Base-by-base conservation (phyloP, 2,888 invertebrate species). In the Pterostichus madidus region DNA sequence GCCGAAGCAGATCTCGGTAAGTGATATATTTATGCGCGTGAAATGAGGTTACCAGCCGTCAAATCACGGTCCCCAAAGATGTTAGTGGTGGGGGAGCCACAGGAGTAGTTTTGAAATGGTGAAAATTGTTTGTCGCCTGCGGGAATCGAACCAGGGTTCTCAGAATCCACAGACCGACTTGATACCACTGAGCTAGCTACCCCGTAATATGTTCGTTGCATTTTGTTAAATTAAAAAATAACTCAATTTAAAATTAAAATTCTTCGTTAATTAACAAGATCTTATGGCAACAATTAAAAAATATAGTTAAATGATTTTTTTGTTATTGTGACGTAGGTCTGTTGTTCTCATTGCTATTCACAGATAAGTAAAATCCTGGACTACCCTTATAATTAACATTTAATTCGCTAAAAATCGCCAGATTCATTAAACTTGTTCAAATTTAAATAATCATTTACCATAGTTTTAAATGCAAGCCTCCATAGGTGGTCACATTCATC, bases 371-470 rank as follows among this genome's bases (percentile, higher is more conserved):
- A 52, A 79, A 64, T 79, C 79, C 61, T 39, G 39, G 39, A 11
- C 49, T 75, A 71, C 68, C 73, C 39, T 56, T 53, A 80, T 80
- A 80, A 80, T 80, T 80, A 80, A 80, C 80, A 56, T 73, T 80
- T 80, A 71, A 80, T 80, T 80, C 80, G 56, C 71, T 80, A 80
- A 80, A 80, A 80, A 80, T 71, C 39, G 39, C 15, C 39, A 53
- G 71, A 80, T 79, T 79, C 79, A 79, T 81, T 73, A 75, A 81
- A 75, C 59, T 75, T 81, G 81, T 81, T 64, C 77, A 83, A 83
- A 83, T 83, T 83, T 83, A 83, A 83, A 83, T 83, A 83, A 77
- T 64, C 68, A 80, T 80, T 80, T 80, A 73, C 80, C 71, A 80
- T 73, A 80, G 53, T 80, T 79, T 79, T 64, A 76, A 76, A 64